Percentiles rank a stretch among this genome's conserved stretches.
These are phyloP conservation scores for Petaurus breviceps DNA, from an alignment of 2,113 vertebrate genomes.

Conservation along the genomic window DNA sequence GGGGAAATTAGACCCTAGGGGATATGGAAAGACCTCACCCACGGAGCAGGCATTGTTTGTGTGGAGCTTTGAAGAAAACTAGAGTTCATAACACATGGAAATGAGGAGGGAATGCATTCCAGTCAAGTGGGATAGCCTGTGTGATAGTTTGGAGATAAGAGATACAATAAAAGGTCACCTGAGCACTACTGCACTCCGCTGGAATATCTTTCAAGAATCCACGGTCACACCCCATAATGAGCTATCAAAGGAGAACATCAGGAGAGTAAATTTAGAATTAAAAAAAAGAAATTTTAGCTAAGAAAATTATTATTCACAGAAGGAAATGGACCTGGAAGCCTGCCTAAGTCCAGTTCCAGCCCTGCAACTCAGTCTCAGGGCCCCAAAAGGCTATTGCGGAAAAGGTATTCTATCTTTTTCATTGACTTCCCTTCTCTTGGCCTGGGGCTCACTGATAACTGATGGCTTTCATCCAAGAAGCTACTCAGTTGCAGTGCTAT, in stretches of 20 bases:
- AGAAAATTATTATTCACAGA: not conserved
- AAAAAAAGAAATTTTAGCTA: not conserved
- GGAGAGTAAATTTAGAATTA: not conserved
- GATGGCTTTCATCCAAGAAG: not conserved
- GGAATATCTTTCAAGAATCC: not conserved
- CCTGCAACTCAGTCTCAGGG: not conserved
- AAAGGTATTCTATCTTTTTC: not conserved
- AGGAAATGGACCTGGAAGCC: not conserved
- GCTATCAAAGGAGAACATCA: not conserved
- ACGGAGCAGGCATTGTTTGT: not conserved
- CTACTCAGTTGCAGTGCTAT: not conserved
- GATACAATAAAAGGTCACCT: not conserved
- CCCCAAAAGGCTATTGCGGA: not conserved
- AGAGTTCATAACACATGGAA: not conserved
- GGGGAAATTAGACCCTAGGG: not conserved
- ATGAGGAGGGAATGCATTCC: not conserved
- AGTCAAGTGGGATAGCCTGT: not conserved
- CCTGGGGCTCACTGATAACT: not conserved
- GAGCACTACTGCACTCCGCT: not conserved
- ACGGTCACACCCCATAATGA: not conserved
- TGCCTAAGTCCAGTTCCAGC: not conserved
- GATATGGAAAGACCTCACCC: not conserved
- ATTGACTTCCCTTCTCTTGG: not conserved
- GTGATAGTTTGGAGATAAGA: not conserved
- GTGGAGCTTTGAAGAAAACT: not conserved